These are phyloP conservation scores for Drosophila leonis DNA, from an alignment of 2,888 invertebrate species.

Conservation along the genomic window DNA sequence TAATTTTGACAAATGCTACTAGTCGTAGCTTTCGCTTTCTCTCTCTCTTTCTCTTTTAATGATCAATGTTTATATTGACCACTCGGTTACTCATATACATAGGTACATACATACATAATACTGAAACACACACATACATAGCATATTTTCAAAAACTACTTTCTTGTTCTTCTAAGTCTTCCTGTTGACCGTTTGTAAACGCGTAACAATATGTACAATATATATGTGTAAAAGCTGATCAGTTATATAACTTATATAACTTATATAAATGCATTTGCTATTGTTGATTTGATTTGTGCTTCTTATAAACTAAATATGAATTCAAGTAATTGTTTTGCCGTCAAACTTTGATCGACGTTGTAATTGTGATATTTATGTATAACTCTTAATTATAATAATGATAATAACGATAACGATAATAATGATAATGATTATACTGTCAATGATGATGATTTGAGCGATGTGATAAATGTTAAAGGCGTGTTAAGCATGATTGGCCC, in stretches of 20 bases:
- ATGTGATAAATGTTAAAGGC: slow-evolving; percentile 80
- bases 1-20: background rate
- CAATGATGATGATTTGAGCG: slow-evolving; percentile 74
- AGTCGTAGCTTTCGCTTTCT: background rate
- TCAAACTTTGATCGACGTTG: slow-evolving; percentile 66
- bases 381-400: slow-evolving; percentile 31
- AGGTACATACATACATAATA: slow-evolving; percentile 16
- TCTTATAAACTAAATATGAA: slow-evolving; percentile 40
- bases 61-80: background rate
- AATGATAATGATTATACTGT: slow-evolving; percentile 20
- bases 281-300: slow-evolving; percentile 73
- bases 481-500: slow-evolving; percentile 85
- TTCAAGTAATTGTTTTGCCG: slow-evolving; percentile 61
- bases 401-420: slow-evolving; percentile 24
- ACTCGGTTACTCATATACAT: background rate
- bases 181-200: slow-evolving; percentile 84
- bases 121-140: slow-evolving; percentile 21
- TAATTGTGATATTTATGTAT: slow-evolving; percentile 58
- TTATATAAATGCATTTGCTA: slow-evolving; percentile 60
- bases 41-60: background rate
- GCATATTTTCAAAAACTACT: slow-evolving; percentile 41
- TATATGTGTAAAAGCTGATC: slow-evolving; percentile 20
- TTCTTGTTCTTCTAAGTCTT: slow-evolving; percentile 70
- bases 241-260: slow-evolving; percentile 29
- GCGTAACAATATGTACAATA: slow-evolving; percentile 42